phyloP scores from a whole-genome alignment of 2,888 invertebrate species.

The Aspidiotus destructor region DNA sequence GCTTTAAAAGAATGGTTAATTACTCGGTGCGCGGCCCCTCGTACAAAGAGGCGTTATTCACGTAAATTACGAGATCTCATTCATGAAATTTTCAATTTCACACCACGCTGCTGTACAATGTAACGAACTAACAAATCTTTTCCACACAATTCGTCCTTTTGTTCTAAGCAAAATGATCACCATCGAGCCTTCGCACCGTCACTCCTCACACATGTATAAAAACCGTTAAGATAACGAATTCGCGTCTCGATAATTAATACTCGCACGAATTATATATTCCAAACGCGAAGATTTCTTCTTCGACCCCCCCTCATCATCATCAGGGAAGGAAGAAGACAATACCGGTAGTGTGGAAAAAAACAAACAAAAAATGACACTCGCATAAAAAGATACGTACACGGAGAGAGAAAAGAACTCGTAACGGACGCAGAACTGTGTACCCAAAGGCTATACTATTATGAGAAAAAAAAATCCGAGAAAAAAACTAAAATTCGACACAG shows the following conservation, averaged over 20 bases:
- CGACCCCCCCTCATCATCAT: background rate
- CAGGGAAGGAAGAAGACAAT: slow-evolving; percentile 4
- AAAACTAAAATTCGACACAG: slow-evolving; percentile 18
- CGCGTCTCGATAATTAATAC: background rate
- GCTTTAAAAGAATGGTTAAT: too few species aligned
- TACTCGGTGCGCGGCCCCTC: too few species aligned
- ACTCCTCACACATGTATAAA: background rate
- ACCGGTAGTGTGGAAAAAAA: slow-evolving; percentile 9
- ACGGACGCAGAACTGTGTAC: slow-evolving; percentile 20
- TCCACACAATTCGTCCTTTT: too few species aligned
- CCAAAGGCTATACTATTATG: slow-evolving; percentile 2
- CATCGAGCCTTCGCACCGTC: background rate
- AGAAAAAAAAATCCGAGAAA: slow-evolving; percentile 11
- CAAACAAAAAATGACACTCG: slow-evolving; percentile 8
- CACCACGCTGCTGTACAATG: too few species aligned
- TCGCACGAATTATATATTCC: background rate
- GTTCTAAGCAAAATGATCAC: too few species aligned
- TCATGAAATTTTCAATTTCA: too few species aligned
- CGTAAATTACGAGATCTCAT: too few species aligned
- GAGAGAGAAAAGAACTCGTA: slow-evolving; percentile 10
- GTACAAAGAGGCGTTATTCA: too few species aligned
- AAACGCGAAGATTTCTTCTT: background rate
- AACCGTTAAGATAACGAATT: slow-evolving; percentile 2
- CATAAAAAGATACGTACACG: slow-evolving; percentile 11
- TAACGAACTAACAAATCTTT: too few species aligned